phyloP scores from a whole-genome alignment of 2,113 vertebrate species.

The Melanotaenia duboulayi region DNA sequence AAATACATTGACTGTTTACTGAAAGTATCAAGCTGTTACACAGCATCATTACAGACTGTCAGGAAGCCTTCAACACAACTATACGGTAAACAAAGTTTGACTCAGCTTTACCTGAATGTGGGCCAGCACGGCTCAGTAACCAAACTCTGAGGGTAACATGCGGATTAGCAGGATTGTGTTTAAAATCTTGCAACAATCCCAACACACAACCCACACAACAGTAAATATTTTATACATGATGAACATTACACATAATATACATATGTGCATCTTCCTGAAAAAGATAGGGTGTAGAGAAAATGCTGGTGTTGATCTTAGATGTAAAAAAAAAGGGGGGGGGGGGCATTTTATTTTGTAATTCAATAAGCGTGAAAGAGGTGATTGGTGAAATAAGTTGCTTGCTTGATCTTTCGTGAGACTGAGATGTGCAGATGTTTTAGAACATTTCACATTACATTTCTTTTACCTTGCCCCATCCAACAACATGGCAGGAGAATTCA shows the following conservation, averaged over 20 bases:
- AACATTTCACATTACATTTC: neutral
- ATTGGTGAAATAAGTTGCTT: neutral
- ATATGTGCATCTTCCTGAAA: no score
- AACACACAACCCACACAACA: no score
- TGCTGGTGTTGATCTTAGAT: no score
- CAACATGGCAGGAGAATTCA: no score
- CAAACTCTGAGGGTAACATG: slow-evolving; percentile 19
- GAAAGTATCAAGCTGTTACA: slow-evolving; percentile 3
- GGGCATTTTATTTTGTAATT: neutral
- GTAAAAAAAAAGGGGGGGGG: no score
- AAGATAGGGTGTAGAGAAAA: neutral
- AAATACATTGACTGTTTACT: slow-evolving; percentile 16
- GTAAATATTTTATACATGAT: no score
- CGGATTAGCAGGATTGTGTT: slow-evolving; percentile 29
- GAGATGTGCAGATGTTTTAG: neutral
- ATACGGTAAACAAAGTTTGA: slow-evolving; percentile 29
- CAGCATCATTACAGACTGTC: slow-evolving; percentile 1
- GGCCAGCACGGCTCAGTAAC: slow-evolving; percentile 15
- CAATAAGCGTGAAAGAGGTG: neutral
- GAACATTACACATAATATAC: no score
- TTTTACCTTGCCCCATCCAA: no score
- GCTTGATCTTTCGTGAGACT: neutral
- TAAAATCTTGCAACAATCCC: neutral
- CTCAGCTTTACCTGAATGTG: slow-evolving; percentile 19
- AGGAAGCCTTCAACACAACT: neutral